phyloP scores from a whole-genome alignment of 1,140 invertebrate species.

The Pachyrhynchus sulphureomaculatus region DNA sequence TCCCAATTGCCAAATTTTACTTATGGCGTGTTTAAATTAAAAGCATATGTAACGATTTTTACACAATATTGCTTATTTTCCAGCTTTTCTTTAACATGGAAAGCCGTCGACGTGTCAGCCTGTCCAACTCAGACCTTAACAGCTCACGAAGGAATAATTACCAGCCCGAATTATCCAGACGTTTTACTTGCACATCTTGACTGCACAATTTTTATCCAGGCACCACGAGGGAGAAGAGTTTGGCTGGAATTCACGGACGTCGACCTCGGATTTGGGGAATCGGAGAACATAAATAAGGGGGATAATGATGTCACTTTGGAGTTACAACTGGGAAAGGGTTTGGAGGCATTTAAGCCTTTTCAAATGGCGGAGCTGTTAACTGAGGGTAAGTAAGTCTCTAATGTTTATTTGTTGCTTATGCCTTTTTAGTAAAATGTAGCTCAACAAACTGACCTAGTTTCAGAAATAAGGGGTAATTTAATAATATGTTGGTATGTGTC shows the following conservation, averaged over 20 bases:
- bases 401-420: too few relatives aligned
- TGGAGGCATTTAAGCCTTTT: slow-evolving; percentile 56
- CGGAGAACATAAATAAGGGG: slow-evolving; percentile 10
- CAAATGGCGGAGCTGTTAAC: slow-evolving; percentile 53
- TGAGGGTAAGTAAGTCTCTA: slow-evolving; percentile 53
- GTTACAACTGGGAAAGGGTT: slow-evolving; percentile 56
- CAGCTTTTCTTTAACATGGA: slow-evolving; percentile 63
- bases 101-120: slow-evolving; percentile 64
- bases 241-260: slow-evolving; percentile 63
- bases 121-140: slow-evolving; percentile 66
- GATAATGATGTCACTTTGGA: slow-evolving; percentile 55
- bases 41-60: too few relatives aligned
- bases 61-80: too few relatives aligned
- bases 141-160: slow-evolving; percentile 58
- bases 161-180: slow-evolving; percentile 69
- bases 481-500: too few relatives aligned
- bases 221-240: slow-evolving; percentile 62
- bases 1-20: too few relatives aligned
- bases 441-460: too few relatives aligned
- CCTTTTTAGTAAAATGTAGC: too few relatives aligned
- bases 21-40: too few relatives aligned
- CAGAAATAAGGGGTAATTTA: slow-evolving; percentile 47
- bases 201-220: slow-evolving; percentile 66
- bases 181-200: slow-evolving; percentile 66
- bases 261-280: slow-evolving; percentile 17